Percentiles rank a stretch among this genome's conserved stretches.
These are phyloP conservation scores for Thymelicus lineola DNA, from an alignment of 2,888 invertebrate genomes.

Conservation along the genomic window DNA sequence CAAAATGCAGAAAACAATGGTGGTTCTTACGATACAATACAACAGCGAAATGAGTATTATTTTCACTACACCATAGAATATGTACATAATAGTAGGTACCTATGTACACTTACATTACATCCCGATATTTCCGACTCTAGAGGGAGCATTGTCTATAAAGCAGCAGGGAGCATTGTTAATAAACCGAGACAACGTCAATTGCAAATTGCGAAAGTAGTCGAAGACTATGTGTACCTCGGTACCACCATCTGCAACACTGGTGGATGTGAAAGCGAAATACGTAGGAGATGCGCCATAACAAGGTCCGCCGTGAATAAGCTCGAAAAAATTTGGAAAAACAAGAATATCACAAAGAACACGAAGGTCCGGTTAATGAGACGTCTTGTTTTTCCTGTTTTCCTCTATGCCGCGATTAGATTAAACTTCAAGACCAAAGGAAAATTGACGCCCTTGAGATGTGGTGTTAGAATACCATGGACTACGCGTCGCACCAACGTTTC, in stretches of 20 bases:
- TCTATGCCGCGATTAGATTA: neutral
- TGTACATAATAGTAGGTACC: too few species aligned
- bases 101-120: too few species aligned
- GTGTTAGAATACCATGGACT: slow-evolving; percentile 1
- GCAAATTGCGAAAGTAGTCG: too few species aligned
- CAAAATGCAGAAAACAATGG: too few species aligned
- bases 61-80: too few species aligned
- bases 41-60: too few species aligned
- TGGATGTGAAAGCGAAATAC: slow-evolving; percentile 22
- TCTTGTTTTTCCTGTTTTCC: neutral
- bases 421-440: neutral
- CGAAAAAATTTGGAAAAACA: slow-evolving; percentile 1
- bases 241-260: slow-evolving; percentile 8
- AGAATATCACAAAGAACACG: slow-evolving; percentile 8
- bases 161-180: too few species aligned
- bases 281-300: slow-evolving; percentile 20
- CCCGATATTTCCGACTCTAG: too few species aligned
- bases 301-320: slow-evolving; percentile 1
- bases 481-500: neutral
- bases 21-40: too few species aligned
- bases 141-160: too few species aligned
- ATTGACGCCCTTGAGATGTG: neutral
- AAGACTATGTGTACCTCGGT: neutral
- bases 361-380: too few species aligned
- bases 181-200: too few species aligned